Conservation (phyloP, 2,113 vertebrate genomes). For the Vulpes lagopus region DNA sequence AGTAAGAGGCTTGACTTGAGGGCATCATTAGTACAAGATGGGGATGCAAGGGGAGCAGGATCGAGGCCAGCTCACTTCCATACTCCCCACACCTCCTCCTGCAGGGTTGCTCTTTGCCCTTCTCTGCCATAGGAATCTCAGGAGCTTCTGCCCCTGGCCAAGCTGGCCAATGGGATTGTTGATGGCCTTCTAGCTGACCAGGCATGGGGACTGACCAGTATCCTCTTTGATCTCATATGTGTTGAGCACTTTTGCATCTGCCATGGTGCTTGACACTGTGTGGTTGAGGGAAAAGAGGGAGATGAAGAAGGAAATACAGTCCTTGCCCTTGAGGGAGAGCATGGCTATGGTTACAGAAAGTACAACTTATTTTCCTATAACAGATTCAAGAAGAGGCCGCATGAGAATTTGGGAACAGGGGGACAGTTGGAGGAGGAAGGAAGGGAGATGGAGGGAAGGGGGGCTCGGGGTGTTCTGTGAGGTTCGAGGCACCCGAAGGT, state of each 20-base stretch:
- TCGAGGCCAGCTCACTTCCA: neutral
- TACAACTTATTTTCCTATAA: neutral
- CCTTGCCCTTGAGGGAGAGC: neutral
- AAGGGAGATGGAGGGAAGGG: neutral
- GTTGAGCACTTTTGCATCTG: neutral
- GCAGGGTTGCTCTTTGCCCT: neutral
- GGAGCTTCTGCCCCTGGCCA: neutral
- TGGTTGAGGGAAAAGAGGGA: no score
- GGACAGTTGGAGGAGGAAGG: neutral
- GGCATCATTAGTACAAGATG: neutral
- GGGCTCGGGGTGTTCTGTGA: neutral
- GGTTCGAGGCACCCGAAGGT: neutral
- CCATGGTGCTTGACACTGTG: fast-evolving
- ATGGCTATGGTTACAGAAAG: neutral
- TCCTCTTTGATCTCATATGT: neutral
- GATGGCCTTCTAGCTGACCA: neutral
- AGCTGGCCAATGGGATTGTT: neutral
- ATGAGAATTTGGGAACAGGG: neutral
- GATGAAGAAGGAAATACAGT: neutral
- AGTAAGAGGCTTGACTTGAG: neutral
- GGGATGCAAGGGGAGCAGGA: neutral
- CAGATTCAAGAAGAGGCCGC: neutral
- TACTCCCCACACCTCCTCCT: neutral
- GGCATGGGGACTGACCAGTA: no score
- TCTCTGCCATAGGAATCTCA: neutral